phyloP scores from a whole-genome alignment of 2,113 vertebrate species.

The Larimichthys crocea region DNA sequence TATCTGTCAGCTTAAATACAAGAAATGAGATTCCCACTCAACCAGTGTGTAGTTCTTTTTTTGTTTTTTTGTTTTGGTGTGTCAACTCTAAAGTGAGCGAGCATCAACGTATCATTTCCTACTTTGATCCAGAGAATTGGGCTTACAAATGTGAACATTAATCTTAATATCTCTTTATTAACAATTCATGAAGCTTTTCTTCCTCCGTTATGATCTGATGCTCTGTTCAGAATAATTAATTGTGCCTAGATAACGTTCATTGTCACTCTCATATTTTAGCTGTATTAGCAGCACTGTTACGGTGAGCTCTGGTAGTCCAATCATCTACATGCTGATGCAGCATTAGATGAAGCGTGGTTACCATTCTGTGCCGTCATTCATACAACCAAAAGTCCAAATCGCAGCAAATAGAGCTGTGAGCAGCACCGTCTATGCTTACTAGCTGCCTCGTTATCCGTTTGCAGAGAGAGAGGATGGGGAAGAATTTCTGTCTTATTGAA shows the following conservation, averaged over 20 bases:
- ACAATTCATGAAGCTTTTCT: conserved; percentile 13
- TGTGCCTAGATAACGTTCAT: not conserved
- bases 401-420: not conserved
- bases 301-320: not conserved
- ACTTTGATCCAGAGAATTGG: conserved; percentile 28
- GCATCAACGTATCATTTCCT: not conserved
- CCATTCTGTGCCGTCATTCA: conserved; percentile 13
- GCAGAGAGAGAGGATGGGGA: conserved; percentile 23
- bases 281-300: not conserved
- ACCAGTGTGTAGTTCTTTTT: not conserved
- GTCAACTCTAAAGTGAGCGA: not conserved
- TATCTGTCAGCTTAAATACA: not conserved
- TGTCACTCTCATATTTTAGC: not conserved
- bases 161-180: conserved; percentile 15
- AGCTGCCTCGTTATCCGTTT: conserved; percentile 44
- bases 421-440: conserved; percentile 12
- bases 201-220: not conserved
- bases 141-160: not conserved
- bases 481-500: conserved; percentile 59
- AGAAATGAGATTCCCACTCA: not conserved
- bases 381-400: conserved; percentile 25
- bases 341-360: not conserved
- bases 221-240: not conserved
- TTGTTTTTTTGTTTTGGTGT: not conserved
- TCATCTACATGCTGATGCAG: conserved; percentile 3